Base-by-base conservation (phyloP, 2,797 vertebrate species). In the Arnoldichthys spilopterus region DNA sequence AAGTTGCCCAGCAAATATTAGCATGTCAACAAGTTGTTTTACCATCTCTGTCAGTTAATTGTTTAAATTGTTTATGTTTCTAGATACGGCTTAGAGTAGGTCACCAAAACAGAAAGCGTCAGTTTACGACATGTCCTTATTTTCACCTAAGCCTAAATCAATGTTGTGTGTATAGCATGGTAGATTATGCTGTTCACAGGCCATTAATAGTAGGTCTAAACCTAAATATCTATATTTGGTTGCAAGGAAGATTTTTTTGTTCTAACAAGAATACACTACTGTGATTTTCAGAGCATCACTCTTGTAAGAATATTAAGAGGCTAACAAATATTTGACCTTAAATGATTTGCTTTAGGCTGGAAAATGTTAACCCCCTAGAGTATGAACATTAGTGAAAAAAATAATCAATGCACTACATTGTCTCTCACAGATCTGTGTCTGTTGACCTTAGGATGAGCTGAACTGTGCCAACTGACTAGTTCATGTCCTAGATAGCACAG, bases 401-500 rank as follows among this genome's bases (percentile, higher is more conserved):
- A 47, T 62, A 56, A 18, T 30, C 43, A 30, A 20, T 68, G 64
- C 34, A 28, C 37, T n/a, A 30, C 45, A 11, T 54, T 51, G n/a
- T 16, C 47, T 78, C n/a, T 37, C 49, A 32, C 37, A 80, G 54
- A 18, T 62, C 11, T 40, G 66, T 51, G 71, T 47, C 56, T 72
- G 69, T 9, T 56, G 15, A 70, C 58, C 22, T 13, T 24, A 43
- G 34, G n/a, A 2, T 66, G 37, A 43, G 40, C 64, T 51, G 45
- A 18, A 30, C 24, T 49, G 12, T 45, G 34, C 20, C 20, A 45
- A 45, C 63, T 69, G 45, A 53, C 15, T 28, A 66, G 20, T 20
- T 64, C 62, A 47, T 16, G 26, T 68, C 40, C 24, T 15, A 16
- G 49, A 67, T 28, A 13, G 12, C 40, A 67, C 4, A 45, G 63